These are phyloP conservation scores for Dryoscopus gambensis DNA, from an alignment of 2,113 vertebrate species.

Conservation along the genomic window DNA sequence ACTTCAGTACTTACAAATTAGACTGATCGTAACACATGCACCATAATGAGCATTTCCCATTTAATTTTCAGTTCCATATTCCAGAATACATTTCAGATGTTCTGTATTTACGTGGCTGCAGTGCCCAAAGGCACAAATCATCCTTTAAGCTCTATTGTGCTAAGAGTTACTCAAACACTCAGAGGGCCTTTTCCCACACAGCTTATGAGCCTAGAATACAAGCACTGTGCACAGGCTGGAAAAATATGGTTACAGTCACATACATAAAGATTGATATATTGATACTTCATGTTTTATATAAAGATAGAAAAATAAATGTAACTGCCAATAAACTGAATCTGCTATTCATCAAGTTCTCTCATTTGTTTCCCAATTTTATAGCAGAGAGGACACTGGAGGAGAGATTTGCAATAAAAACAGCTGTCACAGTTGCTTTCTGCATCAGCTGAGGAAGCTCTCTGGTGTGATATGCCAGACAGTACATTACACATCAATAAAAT, in stretches of 20 bases:
- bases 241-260: conserved; percentile 16
- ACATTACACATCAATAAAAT: background rate
- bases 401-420: background rate
- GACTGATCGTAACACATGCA: background rate
- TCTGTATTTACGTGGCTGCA: background rate
- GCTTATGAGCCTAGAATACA: background rate
- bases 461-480: background rate
- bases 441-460: background rate
- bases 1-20: conserved; percentile 16
- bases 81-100: background rate
- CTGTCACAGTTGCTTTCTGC: background rate
- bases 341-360: conserved; percentile 9
- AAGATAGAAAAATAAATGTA: conserved; percentile 45
- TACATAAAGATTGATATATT: conserved; percentile 28
- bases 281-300: conserved; percentile 13
- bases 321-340: conserved; percentile 33
- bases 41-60: conserved; percentile 28
- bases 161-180: conserved; percentile 1
- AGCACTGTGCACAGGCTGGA: background rate
- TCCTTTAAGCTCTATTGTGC: background rate
- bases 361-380: conserved; percentile 17
- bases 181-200: conserved; percentile 1
- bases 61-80: conserved; percentile 20
- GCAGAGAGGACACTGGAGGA: background rate
- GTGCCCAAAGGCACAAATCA: conserved; percentile 28